Conservation (phyloP, 2,888 invertebrate species). For the Polymixis flavicincta region DNA sequence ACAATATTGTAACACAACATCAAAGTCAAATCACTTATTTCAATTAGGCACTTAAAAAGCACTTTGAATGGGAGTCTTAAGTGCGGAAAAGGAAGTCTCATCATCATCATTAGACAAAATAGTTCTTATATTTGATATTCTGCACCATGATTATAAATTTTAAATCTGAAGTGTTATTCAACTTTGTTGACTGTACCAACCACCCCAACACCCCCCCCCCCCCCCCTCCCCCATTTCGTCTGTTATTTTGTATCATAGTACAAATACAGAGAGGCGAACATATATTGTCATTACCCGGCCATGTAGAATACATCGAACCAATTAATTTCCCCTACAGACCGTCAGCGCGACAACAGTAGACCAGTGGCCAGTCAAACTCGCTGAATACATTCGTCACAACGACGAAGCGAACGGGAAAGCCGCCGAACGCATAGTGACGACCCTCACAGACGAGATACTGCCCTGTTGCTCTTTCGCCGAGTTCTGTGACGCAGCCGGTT, state of each 20-base stretch:
- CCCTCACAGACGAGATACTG: slow-evolving; percentile 96
- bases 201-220: no score
- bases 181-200: no score
- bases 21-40: neutral
- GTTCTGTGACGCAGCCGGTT: slow-evolving; percentile 97
- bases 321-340: slow-evolving; percentile 87
- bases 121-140: no score
- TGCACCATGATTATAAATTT: neutral
- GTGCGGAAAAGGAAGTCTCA: no score
- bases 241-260: no score
- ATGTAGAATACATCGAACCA: neutral
- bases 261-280: no score
- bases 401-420: slow-evolving; percentile 97
- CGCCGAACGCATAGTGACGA: slow-evolving; percentile 95
- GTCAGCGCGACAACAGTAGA: slow-evolving; percentile 93
- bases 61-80: no score
- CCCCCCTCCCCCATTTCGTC: no score
- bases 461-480: slow-evolving; percentile 97
- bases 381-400: slow-evolving; percentile 98
- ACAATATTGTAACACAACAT: neutral
- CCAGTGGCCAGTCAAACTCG: slow-evolving; percentile 97
- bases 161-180: neutral
- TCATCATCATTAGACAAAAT: no score
- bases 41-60: neutral
- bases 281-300: no score